Base-by-base conservation (phyloP, 2,113 vertebrate species). In the Rhinoptilus africanus region DNA sequence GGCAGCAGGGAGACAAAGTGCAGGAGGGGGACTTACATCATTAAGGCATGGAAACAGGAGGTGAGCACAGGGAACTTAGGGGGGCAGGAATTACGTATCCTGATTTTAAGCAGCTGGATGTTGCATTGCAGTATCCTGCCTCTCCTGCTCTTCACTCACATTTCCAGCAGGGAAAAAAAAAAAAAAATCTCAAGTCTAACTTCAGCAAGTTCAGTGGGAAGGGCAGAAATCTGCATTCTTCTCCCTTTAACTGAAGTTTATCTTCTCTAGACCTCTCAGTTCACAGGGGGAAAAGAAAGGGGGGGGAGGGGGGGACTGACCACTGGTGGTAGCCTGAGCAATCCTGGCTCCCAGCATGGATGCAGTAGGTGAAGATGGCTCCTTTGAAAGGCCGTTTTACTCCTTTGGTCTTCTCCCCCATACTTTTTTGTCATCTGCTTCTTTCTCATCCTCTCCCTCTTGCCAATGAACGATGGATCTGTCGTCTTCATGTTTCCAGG, bases 401-500 rank as follows among this genome's bases (percentile, higher is more conserved):
- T 83, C 77, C 66, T 34, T n/a, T 35, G 28, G 16, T 64, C 51
- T 73, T 66, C 6, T 22, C 22, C 62, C 6, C 22, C 15, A 3
- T 30, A 68, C 20, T 56, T 68, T 50, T 57, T 82, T 83, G 77
- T 56, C 74, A 18, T n/a, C 84, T 47, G 3, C 48, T 93, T 37
- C 75, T 72, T 71, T 50, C 89, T 69, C 66, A 63, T 67, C 75
- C 71, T 90, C 79, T 77, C 53, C 57, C 53, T 85, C 84, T 93
- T 18, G n/a, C 87, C 1, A 1, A 4, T 28, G 85, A 86, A 67
- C 3, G 8, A 91, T 12, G 85, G 79, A 64, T 94, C 48, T 63
- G 71, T 85, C 47, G 1, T 59, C 85, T 80, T 78, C 88, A 28
- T 6, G 95, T 97, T 97, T 94, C 97, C 97, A 96, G 94, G 96